Conservation (phyloP, 2,797 vertebrate species). For the Chelonia mydas region DNA sequence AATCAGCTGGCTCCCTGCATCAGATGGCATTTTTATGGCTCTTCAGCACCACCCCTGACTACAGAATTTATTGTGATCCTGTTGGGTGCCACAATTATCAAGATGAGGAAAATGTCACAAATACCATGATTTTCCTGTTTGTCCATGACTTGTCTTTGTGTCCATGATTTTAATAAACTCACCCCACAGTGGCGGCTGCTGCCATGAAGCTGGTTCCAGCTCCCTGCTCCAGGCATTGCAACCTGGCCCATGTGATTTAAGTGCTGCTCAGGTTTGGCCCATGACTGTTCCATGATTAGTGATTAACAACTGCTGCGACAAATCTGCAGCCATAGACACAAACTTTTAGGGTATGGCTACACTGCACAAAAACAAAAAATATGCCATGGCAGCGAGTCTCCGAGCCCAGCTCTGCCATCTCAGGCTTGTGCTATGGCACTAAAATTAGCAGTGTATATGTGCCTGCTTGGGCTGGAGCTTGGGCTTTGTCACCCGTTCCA, state of each 20-base stretch:
- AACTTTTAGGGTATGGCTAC: not conserved
- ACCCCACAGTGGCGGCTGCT: not conserved
- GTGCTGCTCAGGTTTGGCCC: not conserved
- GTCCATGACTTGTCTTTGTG: not conserved
- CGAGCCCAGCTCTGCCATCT: not conserved
- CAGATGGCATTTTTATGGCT: slow-evolving; percentile 59
- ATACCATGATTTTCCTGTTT: not conserved
- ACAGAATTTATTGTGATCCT: slow-evolving; percentile 41
- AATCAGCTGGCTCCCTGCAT: slow-evolving; percentile 44
- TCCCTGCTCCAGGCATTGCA: not conserved
- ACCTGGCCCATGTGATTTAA: not conserved
- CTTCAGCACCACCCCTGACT: slow-evolving; percentile 53
- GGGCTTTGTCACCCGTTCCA: too few species aligned
- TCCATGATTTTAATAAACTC: not conserved
- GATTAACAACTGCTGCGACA: not conserved
- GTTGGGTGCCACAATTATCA: not conserved
- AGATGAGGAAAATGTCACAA: not conserved
- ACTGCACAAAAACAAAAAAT: not conserved
- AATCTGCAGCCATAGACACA: not conserved
- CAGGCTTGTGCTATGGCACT: not conserved
- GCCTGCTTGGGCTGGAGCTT: too few species aligned
- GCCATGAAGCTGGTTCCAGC: not conserved
- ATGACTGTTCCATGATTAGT: not conserved
- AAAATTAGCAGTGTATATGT: not conserved
- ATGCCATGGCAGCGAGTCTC: not conserved